Conservation (phyloP, 2,888 invertebrate species). For the Acleris sparsana region DNA sequence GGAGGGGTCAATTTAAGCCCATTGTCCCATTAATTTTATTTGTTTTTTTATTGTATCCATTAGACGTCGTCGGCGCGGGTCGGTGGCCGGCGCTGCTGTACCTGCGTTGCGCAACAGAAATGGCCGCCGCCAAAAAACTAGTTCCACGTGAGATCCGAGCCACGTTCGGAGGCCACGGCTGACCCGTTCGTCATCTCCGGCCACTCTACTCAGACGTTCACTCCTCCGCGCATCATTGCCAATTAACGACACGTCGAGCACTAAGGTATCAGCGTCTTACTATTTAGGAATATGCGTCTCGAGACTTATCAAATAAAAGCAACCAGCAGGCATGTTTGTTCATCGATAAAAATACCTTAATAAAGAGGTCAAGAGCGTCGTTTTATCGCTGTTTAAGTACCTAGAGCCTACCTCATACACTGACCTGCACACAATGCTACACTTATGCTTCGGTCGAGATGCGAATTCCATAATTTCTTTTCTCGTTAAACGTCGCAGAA, state of each 20-base stretch:
- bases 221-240: constrained; percentile 14
- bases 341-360: constrained; percentile 59
- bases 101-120: constrained; percentile 74
- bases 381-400: constrained; percentile 49
- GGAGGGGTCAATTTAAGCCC: constrained; percentile 52
- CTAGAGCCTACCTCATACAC: constrained; percentile 56
- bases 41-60: constrained; percentile 71
- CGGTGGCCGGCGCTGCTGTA: constrained; percentile 66
- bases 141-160: constrained; percentile 67
- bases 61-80: constrained; percentile 56
- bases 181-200: constrained; percentile 33
- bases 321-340: constrained; percentile 51
- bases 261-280: constrained; percentile 39
- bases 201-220: constrained; percentile 29
- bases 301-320: constrained; percentile 40
- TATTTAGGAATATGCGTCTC: constrained; percentile 31
- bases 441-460: constrained; percentile 7
- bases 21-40: constrained; percentile 69
- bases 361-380: constrained; percentile 70
- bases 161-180: constrained; percentile 45
- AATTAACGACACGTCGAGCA: constrained; percentile 18
- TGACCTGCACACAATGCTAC: constrained; percentile 54
- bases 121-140: constrained; percentile 76
- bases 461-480: constrained; percentile 14
- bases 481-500: not conserved